A percentile compares a stretch with the other conserved stretches of the same genome.
Evolutionary conservation across 2,888 invertebrate genomes (phyloP).

Genomic region (Boloria selene): DNA sequence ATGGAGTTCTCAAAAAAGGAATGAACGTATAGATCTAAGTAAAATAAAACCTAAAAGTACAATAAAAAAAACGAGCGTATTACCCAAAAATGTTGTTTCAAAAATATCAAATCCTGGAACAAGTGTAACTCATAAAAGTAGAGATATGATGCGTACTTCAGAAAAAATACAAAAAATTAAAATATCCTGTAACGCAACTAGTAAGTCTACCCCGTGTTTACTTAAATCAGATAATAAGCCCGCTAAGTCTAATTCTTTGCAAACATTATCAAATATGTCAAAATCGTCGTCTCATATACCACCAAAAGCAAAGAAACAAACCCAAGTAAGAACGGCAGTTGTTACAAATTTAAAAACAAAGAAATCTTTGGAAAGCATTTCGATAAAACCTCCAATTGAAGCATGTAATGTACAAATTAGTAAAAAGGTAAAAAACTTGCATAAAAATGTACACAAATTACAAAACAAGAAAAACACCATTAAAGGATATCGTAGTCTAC

Average conservation of each 20-base stretch:
- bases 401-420: conserved; percentile 66
- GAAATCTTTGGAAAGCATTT: conserved; percentile 61
- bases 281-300: conserved; percentile 65
- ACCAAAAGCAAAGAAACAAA: conserved; percentile 53
- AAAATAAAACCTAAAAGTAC: conserved; percentile 59
- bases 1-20: conserved; percentile 76
- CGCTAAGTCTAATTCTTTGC: conserved; percentile 50
- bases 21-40: conserved; percentile 67
- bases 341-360: conserved; percentile 73
- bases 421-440: conserved; percentile 62
- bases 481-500: conserved; percentile 16
- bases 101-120: conserved; percentile 49
- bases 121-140: conserved; percentile 62
- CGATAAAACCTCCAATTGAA: conserved; percentile 60
- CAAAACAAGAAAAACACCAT: conserved; percentile 50
- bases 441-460: conserved; percentile 53
- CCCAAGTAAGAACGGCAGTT: conserved; percentile 64
- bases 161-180: conserved; percentile 73
- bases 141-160: conserved; percentile 76
- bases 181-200: conserved; percentile 52
- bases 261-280: conserved; percentile 54
- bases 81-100: conserved; percentile 43
- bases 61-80: conserved; percentile 43
- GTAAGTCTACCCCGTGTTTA: conserved; percentile 65
- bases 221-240: conserved; percentile 48